Percentiles rank a stretch among this genome's conserved stretches.
Evolutionary conservation across 2,888 invertebrate genomes (phyloP).

Genomic region (Drosophila buzzatii): DNA sequence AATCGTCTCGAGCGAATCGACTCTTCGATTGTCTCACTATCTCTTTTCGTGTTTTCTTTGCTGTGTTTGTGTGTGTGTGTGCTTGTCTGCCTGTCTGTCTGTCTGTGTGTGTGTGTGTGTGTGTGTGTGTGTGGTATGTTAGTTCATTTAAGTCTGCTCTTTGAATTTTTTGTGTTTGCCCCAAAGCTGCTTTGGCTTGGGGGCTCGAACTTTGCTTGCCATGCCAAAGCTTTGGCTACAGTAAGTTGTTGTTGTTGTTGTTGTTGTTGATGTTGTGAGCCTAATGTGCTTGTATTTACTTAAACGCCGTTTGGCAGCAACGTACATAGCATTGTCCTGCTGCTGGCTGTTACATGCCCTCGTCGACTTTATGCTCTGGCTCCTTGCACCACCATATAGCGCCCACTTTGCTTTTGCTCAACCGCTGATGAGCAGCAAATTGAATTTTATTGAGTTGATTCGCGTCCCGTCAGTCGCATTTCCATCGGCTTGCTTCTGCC

Average conservation of each 20-base stretch:
- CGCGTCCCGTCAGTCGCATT: slow-evolving; percentile 36
- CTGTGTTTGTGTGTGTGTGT: not conserved
- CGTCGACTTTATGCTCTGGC: not conserved
- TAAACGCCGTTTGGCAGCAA: slow-evolving; percentile 46
- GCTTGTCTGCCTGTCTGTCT: not conserved
- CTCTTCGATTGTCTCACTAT: not conserved
- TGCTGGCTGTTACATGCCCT: not conserved
- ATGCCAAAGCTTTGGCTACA: slow-evolving; percentile 16
- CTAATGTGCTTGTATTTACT: slow-evolving; percentile 78
- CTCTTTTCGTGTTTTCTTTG: slow-evolving; percentile 23
- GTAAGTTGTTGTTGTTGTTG: slow-evolving; percentile 20
- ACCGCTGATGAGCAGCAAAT: slow-evolving; percentile 71
- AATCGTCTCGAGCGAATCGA: slow-evolving; percentile 4
- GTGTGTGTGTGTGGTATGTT: slow-evolving; percentile 13
- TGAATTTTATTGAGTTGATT: slow-evolving; percentile 77
- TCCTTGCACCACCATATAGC: slow-evolving; percentile 52
- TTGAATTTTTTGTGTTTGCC: slow-evolving; percentile 47
- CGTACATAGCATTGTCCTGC: slow-evolving; percentile 31
- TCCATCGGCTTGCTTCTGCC: slow-evolving; percentile 12
- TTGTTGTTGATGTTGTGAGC: slow-evolving; percentile 33
- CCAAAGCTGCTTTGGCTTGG: slow-evolving; percentile 55
- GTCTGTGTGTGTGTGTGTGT: not conserved
- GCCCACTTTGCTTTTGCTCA: slow-evolving; percentile 49
- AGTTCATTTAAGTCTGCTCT: slow-evolving; percentile 51
- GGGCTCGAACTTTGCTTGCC: slow-evolving; percentile 32